Base-by-base conservation (phyloP, 2,113 vertebrate species). In the Seriola aureovittata region DNA sequence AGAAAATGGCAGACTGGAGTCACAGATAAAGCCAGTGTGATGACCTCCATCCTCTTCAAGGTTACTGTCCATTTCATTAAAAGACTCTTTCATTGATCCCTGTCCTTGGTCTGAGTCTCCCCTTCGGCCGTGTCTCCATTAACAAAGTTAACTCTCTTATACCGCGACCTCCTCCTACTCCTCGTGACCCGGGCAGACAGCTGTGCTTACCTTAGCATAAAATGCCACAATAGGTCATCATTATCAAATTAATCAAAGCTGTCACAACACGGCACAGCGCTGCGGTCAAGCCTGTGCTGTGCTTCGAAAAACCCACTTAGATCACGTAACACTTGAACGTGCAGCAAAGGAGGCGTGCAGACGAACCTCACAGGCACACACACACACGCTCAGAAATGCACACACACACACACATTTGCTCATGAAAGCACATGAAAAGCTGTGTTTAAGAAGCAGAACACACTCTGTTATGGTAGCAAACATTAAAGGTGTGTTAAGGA, bases 171-270 rank as follows among this genome's bases (percentile, higher is more conserved):
- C 83, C 71, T 84, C 73, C 87, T 80, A 25, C 91, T 87, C 81
- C 73, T 76, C 76, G 38, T 85, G 92, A 91, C 91, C 89, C 44
- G 46, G 71, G 82, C 74, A 67, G 92, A 93, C 92, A 94, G 90
- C 90, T 92, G 80, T 95, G 95, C 94, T 94, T 95, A 95, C 94
- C 93, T 95, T 92, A 88, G 94, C 95, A 88, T 81, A 93, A 94
- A 87, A 75, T 82, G 90, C 88, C 91, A 89, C 86, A 68, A 48
- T 80, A 93, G 94, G 93, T 95, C 94, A 95, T 95, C 93, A 91
- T 95, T 95, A 95, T 95, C 94, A 93, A 93, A 94, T 93, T 92
- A 93, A 93, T 93, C 92, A 92, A 89, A 90, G 83, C 94, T 89
- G 93, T 95, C 92, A 94, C 76, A 79, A 29, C 29, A 58, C 60